Base-by-base conservation (phyloP, 1,140 invertebrate genomes). In the Drosophila leontia region DNA sequence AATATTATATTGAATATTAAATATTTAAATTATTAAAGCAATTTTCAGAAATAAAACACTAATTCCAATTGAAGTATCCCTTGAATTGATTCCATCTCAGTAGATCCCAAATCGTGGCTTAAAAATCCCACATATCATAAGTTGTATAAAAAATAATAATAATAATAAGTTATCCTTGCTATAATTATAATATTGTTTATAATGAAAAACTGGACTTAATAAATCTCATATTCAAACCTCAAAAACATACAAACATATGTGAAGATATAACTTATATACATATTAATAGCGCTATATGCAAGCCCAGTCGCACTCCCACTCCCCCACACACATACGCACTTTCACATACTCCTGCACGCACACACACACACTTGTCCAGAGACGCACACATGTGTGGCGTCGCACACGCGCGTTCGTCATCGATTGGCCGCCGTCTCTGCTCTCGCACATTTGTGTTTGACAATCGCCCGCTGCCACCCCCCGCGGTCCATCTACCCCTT, bases 391-490 rank as follows among this genome's bases (percentile, higher is more conserved):
- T 70, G 53, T 72, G 65, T 53, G 78, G 83, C 71, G 83, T 86
- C 84, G 84, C 84, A 87, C 84, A 87, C 80, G 84, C 84, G 84
- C 84, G 67, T 80, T 88, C 72, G 77, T 67, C 84, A 87, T 88
- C 84, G 84, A 87, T 87, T 87, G 84, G 84, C 82, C 82, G 75
- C 80, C 82, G 82, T 39, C 19, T 56, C 42, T 61, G 76, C 84
- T 87, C 84, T 88, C 83, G 61, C 67, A 80, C 65, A 77, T 84
- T 80, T 75, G 77, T 75, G 81, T 75, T 78, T 78, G 57, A 82
- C 75, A 61, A 51, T 69, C 75, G 35, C 63, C 62, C 37, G 42
- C 35, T 45, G 26, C 42, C 51, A 35, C 37, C 15, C 58, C 47
- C 51, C 26, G 7, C n/a, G 45, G 19, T 45, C 50, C 53, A 56